phyloP scores from a whole-genome alignment of 2,888 invertebrate genomes.

The Phalera bucephala region DNA sequence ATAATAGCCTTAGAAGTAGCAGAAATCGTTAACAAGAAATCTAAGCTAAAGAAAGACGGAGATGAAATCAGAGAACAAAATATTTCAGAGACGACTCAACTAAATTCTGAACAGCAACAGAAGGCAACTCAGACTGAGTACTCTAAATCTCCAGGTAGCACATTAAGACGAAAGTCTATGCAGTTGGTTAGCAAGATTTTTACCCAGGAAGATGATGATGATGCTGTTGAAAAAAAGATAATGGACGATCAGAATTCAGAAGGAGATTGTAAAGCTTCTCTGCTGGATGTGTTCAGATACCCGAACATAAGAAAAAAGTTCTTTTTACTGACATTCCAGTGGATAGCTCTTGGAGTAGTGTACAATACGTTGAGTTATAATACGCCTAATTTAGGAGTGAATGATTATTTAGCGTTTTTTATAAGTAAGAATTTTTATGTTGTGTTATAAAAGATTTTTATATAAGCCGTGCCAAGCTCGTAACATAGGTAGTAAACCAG shows the following conservation, averaged over 20 bases:
- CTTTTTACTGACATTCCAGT: slow-evolving; percentile 85
- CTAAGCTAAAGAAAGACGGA: slow-evolving; percentile 36
- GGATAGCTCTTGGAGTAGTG: slow-evolving; percentile 86
- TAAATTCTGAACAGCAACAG: slow-evolving; percentile 41
- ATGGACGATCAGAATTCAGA: slow-evolving; percentile 74
- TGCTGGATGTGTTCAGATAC: slow-evolving; percentile 84
- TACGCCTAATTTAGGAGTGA: slow-evolving; percentile 86
- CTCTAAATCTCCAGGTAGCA: slow-evolving; percentile 47
- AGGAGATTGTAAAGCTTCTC: slow-evolving; percentile 81
- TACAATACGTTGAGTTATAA: slow-evolving; percentile 87
- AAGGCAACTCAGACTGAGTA: slow-evolving; percentile 60
- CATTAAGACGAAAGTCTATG: slow-evolving; percentile 63
- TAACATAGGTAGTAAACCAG: too few species aligned
- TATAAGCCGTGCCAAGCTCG: too few species aligned
- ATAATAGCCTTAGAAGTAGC: slow-evolving; percentile 59
- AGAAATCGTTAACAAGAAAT: slow-evolving; percentile 57
- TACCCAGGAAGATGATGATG: slow-evolving; percentile 53
- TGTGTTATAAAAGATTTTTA: too few species aligned
- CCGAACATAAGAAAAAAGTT: slow-evolving; percentile 87
- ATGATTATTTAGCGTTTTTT: slow-evolving; percentile 86
- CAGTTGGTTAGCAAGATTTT: slow-evolving; percentile 64
- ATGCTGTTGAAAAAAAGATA: slow-evolving; percentile 56
- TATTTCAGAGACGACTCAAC: slow-evolving; percentile 39
- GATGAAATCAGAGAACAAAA: slow-evolving; percentile 32
- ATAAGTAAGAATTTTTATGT: slow-evolving; percentile 72